A percentile compares a stretch with the other conserved stretches of the same genome.
Evolutionary conservation across 2,888 invertebrate species (phyloP).

Genomic region (Drosophila gaucha): DNA sequence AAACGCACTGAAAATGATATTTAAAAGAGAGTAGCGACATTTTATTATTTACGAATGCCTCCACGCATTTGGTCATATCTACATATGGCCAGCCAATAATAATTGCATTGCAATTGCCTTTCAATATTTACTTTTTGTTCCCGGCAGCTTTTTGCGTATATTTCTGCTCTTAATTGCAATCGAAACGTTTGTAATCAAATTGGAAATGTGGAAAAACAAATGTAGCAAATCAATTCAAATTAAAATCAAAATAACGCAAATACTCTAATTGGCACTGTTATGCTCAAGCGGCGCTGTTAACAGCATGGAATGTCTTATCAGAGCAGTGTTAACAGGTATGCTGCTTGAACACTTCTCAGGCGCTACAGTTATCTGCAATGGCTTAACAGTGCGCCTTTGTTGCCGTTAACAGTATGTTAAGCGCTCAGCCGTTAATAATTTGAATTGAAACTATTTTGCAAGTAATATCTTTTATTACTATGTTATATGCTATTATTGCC

Average conservation of each 20-base stretch:
- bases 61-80: constrained; percentile 57
- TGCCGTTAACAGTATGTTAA: too few species aligned
- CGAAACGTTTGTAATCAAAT: constrained; percentile 2
- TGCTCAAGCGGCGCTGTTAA: constrained; percentile 18
- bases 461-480: too few species aligned
- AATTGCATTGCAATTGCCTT: constrained; percentile 33
- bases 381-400: too few species aligned
- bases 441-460: too few species aligned
- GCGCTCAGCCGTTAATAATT: too few species aligned
- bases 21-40: constrained; percentile 62
- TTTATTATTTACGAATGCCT: constrained; percentile 58
- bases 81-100: constrained; percentile 22
- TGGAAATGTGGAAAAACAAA: constrained; percentile 1
- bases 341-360: not conserved
- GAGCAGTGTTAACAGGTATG: not conserved
- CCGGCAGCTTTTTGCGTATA: not conserved
- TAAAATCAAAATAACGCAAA: constrained; percentile 45
- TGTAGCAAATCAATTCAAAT: constrained; percentile 45
- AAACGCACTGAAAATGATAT: constrained; percentile 68
- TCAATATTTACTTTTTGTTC: not conserved
- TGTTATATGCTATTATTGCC: too few species aligned
- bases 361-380: not conserved
- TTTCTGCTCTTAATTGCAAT: constrained; percentile 8
- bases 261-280: constrained; percentile 49
- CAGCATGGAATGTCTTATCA: constrained; percentile 7